Conservation (phyloP, 2,888 invertebrate species). For the Linyphia triangularis region DNA sequence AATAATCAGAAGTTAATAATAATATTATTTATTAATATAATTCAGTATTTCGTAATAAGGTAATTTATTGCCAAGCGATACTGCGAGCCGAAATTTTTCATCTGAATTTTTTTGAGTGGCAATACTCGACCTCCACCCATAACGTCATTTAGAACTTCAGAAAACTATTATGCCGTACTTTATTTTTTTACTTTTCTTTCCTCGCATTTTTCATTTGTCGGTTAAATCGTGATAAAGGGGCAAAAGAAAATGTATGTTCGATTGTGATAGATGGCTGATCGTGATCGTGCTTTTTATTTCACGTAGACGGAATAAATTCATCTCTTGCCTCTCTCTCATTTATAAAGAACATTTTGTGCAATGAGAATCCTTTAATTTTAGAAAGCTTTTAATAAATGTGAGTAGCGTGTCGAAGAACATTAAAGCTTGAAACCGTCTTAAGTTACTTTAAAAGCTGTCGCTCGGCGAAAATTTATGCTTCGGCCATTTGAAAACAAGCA, state of each 20-base stretch:
- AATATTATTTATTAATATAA: too few relatives aligned
- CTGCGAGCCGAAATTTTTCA: too few relatives aligned
- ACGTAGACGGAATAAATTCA: too few relatives aligned
- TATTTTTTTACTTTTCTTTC: constrained; percentile 1
- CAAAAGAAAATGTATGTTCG: constrained; percentile 39
- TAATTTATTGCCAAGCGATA: too few relatives aligned
- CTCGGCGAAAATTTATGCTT: too few relatives aligned
- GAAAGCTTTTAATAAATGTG: too few relatives aligned
- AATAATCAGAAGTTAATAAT: neutral
- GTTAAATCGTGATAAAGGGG: constrained; percentile 39
- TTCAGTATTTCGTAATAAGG: too few relatives aligned
- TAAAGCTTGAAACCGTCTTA: too few relatives aligned
- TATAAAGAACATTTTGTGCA: neutral
- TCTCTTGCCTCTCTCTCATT: neutral
- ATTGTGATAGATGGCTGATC: constrained; percentile 45
- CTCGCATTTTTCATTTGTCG: constrained; percentile 40
- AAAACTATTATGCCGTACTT: constrained; percentile 22
- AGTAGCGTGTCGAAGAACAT: too few relatives aligned
- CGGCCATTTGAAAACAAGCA: too few relatives aligned
- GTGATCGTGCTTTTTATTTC: constrained; percentile 33
- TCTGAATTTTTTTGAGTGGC: neutral
- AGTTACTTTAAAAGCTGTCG: too few relatives aligned
- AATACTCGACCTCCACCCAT: constrained; percentile 13
- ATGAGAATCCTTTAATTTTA: too few relatives aligned
- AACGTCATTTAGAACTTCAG: neutral